Evolutionary conservation across 2,888 invertebrate genomes (phyloP), one percentile per base, ranked within the genome.

Genomic region (Campaea margaritaria): DNA sequence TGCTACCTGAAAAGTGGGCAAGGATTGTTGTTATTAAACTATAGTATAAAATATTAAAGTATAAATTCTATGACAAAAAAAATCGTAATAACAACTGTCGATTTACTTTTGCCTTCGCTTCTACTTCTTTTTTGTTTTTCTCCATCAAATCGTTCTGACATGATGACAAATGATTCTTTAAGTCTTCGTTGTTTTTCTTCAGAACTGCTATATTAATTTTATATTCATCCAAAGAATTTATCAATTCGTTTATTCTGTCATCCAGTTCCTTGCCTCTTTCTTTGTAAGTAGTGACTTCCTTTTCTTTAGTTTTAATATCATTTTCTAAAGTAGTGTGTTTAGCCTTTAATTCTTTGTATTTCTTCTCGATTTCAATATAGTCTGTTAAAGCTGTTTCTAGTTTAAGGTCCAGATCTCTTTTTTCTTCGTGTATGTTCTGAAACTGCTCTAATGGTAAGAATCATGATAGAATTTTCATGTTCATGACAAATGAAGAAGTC

Each of bases 361-460:
- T 85, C 38, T 87, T 83, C 62, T 93, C 92, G 68, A 93, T 84
- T 42, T 93, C 90, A 27, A 93, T 87, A 64, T 93, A 93, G 67
- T 93, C 93, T 54, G 92, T 86, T 62, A 93, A 75, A 0, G 93
- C 83, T 57, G 93, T 88, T 75, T 93, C 81, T 38, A 94, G 79
- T 80, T 95, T 94, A 1, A 89, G 73, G 75, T 95, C 94, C 16
- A 95, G 73, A 46, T 92, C 84, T 75, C 93, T 93, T 85, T 70
- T 93, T 85, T 76, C 93, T 87, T 64, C 93, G 80, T 77, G 94
- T 88, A 66, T 87, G 49, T 74, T 80, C 85, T 88, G 69, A 21
- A 74, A 65, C 55, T 60, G 45, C 41, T 36, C 5, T n/a, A 3
- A 36, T 12, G 7, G 0, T 36, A n/a, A n/a, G n/a, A n/a, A 36